These are phyloP conservation scores for Drosophila virilis DNA, from an alignment of 1,140 invertebrate species.

Conservation along the genomic window DNA sequence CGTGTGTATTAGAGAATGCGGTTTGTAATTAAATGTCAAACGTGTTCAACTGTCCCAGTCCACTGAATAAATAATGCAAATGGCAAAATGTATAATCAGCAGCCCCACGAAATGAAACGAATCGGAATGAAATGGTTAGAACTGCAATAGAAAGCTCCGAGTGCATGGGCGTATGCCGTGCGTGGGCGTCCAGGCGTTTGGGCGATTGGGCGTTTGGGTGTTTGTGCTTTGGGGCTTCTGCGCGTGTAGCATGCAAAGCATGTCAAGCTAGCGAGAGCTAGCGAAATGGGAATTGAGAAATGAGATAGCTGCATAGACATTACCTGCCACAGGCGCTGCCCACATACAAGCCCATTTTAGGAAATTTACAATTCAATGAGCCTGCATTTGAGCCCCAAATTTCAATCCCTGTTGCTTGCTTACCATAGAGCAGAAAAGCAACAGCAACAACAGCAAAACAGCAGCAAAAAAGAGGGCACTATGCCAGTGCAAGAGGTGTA, in stretches of 20 bases:
- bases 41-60: neutral
- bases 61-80: neutral
- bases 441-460: neutral
- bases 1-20: neutral
- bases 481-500: neutral
- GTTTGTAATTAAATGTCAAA: neutral
- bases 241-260: conserved; percentile 6
- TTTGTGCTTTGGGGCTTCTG: neutral
- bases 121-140: neutral
- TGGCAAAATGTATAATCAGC: neutral
- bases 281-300: conserved; percentile 16
- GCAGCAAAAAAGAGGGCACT: neutral
- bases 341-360: conserved; percentile 13
- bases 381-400: neutral
- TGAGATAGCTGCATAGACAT: conserved; percentile 26
- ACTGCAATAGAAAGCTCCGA: neutral
- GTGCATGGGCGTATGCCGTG: neutral
- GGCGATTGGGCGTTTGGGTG: neutral
- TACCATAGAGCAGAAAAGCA: neutral
- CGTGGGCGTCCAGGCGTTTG: neutral
- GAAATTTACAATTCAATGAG: conserved; percentile 37
- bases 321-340: conserved; percentile 18
- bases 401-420: neutral
- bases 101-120: neutral
- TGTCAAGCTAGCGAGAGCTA: conserved; percentile 4